Base-by-base conservation (phyloP, 2,888 invertebrate species). In the Aelia acuminata region DNA sequence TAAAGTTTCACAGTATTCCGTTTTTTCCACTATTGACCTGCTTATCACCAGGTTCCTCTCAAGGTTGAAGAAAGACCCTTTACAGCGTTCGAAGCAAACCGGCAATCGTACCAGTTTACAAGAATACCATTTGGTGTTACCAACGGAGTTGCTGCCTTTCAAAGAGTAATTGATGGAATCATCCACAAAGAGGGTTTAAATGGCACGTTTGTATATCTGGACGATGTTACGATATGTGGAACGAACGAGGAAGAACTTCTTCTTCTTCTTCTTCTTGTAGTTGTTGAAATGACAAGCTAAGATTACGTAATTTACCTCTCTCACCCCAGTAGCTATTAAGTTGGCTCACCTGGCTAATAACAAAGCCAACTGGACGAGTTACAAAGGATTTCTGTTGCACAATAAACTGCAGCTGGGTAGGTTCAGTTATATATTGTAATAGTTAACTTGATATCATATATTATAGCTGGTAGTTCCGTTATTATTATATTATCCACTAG, bases 311-410 rank as follows among this genome's bases (percentile, higher is more conserved):
- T 3, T 8, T 26, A 7, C 13, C 3, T 22, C 18, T 22, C 18
- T n/a, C n/a, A n/a, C 5, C 3, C 26, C 35, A 15, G 63, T 5
- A 7, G 18, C 63, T 70, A 35, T 26, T 26, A 13, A 70, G 31
- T 70, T 70, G 63, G 63, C 20, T 35, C 35, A 39, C 43, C n/a
- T n/a, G 80, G 20, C 43, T 3, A 4, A 8, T 22, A n/a, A n/a
- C 43, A 80, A 47, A 80, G 43, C 80, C 80, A 80, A 80, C 80
- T 80, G 80, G 43, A 22, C 13, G n/a, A 43, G 43, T 39, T 43
- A 80, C 80, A 80, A n/a, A 43, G n/a, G 43, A 80, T 80, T 47
- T 80, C n/a, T 13, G 47, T 80, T 80, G n/a, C 43, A n/a, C 43
- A 39, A 80, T n/a, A n/a, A 43, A 70, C 35, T 5, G 18, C 63